Base-by-base conservation (phyloP, 2,113 vertebrate species). In the Thalassoma bifasciatum region DNA sequence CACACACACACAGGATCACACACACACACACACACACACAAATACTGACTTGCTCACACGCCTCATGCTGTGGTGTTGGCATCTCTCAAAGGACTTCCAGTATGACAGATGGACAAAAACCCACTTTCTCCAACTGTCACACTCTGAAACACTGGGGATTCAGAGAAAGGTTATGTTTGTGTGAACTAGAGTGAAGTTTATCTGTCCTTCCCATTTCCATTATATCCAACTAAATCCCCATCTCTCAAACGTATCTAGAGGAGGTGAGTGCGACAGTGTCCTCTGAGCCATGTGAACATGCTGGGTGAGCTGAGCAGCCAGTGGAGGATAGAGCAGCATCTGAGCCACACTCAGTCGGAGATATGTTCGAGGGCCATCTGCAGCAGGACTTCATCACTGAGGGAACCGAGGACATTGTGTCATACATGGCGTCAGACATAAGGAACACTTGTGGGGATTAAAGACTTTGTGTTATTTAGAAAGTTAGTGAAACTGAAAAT, bases 71-170 rank as follows among this genome's bases (percentile, higher is more conserved):
- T 65, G 65, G 78, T 64, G 72, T 76, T 67, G 77, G 66, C 69
- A 84, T 78, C 65, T 93, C 93, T 92, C 93, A 34, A 57, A 86
- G 91, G 93, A 93, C 88, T 83, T 87, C 81, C 68, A 83, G 71
- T 76, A 82, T 86, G 88, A 89, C 94, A 95, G 93, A 94, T 95
- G 94, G 93, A 93, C 79, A 52, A 70, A 72, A n/a, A 38, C 60
- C 62, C 64, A 72, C 60, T 81, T 52, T 78, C 68, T 79, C 81
- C 82, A 82, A 68, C 84, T 76, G 66, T 79, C 57, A 71, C 72
- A 82, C 60, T 72, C 68, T 72, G 24, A 52, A 75, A 72, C 85
- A 56, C 73, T 54, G 59, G 90, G 90, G 85, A 91, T 77, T 83
- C 47, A 72, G 66, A 66, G 81, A 61, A 75, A 69, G 82, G 81